phyloP scores from a whole-genome alignment of 2,797 vertebrate species.

The Cynodonichthys magdalenae region DNA sequence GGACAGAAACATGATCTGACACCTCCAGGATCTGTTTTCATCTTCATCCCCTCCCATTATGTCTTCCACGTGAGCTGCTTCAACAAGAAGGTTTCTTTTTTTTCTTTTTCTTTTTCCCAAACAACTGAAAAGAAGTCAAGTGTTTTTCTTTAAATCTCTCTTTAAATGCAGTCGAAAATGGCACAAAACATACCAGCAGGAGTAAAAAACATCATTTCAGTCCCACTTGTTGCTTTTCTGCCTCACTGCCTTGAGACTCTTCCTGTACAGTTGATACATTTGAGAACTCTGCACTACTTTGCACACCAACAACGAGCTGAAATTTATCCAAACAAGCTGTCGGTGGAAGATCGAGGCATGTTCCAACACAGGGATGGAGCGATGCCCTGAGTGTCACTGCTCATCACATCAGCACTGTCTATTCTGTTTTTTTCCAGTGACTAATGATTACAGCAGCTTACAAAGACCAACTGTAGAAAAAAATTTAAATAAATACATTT shows the following conservation, averaged over 20 bases:
- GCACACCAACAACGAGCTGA: slow-evolving; percentile 50
- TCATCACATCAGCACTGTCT: slow-evolving; percentile 63
- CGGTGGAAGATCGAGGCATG: slow-evolving; percentile 46
- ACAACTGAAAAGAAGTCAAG: slow-evolving; percentile 1
- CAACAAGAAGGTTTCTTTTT: slow-evolving; percentile 46
- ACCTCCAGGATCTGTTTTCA: slow-evolving; percentile 59
- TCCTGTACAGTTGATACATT: slow-evolving; percentile 27
- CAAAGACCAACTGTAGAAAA: slow-evolving; percentile 19
- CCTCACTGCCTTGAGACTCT: not conserved
- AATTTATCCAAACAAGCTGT: slow-evolving; percentile 41
- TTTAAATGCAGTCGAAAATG: slow-evolving; percentile 5
- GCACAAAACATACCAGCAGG: slow-evolving; percentile 4
- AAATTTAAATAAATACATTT: not conserved
- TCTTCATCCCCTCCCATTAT: slow-evolving; percentile 65
- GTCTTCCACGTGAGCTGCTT: slow-evolving; percentile 40
- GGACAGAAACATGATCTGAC: slow-evolving; percentile 36
- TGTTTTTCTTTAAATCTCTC: not conserved
- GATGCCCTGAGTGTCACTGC: slow-evolving; percentile 64
- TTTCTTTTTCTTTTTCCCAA: too few species aligned
- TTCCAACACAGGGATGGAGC: slow-evolving; percentile 57
- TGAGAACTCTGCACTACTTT: slow-evolving; percentile 51
- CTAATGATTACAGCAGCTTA: slow-evolving; percentile 17
- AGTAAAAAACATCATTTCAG: not conserved
- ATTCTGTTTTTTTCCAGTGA: slow-evolving; percentile 3
- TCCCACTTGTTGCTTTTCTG: not conserved